Conservation (phyloP, 2,113 vertebrate species). For the Casuarius casuarius region DNA sequence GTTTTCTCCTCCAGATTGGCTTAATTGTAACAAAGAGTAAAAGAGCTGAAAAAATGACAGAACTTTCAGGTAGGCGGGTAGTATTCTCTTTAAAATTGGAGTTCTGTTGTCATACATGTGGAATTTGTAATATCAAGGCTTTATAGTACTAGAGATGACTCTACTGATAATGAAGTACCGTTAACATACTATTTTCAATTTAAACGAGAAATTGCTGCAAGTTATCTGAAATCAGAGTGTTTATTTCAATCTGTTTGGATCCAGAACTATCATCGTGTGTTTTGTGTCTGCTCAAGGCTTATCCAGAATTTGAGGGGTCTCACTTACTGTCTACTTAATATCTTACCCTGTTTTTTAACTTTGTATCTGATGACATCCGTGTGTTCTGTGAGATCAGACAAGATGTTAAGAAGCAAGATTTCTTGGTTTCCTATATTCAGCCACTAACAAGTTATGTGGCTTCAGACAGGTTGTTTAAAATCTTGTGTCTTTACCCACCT, state of each 20-base stretch:
- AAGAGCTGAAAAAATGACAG: slow-evolving; percentile 95
- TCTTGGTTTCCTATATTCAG: background rate
- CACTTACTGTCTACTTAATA: background rate
- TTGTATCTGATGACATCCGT: background rate
- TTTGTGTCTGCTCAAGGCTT: background rate
- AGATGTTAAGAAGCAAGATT: background rate
- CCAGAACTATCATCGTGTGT: fast-evolving
- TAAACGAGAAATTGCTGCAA: background rate
- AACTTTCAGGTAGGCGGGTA: slow-evolving; percentile 88
- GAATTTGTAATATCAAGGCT: no score
- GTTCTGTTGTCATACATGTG: background rate
- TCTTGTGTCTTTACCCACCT: background rate
- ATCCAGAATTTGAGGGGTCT: background rate
- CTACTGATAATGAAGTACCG: background rate
- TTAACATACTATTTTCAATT: background rate
- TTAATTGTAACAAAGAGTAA: slow-evolving; percentile 95
- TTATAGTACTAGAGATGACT: background rate
- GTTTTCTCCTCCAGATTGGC: slow-evolving; percentile 82
- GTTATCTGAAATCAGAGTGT: background rate
- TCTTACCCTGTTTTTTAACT: background rate
- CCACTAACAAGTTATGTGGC: background rate
- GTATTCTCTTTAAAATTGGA: background rate
- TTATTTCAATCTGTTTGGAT: background rate
- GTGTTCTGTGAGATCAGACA: background rate
- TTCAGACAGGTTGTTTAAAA: background rate